These are phyloP conservation scores for Drosophila greeni DNA, from an alignment of 2,888 invertebrate species.

Conservation along the genomic window DNA sequence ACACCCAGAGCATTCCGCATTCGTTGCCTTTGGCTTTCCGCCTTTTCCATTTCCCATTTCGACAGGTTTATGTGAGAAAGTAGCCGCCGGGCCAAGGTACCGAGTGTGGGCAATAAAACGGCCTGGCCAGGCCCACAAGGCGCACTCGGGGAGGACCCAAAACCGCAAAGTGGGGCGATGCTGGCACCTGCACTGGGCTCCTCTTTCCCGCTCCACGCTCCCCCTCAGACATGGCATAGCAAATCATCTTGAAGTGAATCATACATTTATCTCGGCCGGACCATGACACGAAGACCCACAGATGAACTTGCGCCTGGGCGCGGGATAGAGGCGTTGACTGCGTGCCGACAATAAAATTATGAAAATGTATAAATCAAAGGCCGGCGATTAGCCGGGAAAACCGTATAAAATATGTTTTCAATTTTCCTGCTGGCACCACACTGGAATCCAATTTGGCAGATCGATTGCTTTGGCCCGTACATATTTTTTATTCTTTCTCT, in stretches of 20 bases:
- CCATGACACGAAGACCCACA: constrained; percentile 43
- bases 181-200: constrained; percentile 41
- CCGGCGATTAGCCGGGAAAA: constrained; percentile 34
- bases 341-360: constrained; percentile 59
- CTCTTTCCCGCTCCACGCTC: constrained; percentile 2
- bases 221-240: constrained; percentile 39
- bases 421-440: constrained; percentile 46
- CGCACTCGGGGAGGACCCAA: constrained; percentile 24
- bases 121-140: constrained; percentile 20
- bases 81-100: constrained; percentile 22
- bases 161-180: constrained; percentile 45
- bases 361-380: constrained; percentile 67
- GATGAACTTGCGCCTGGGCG: constrained; percentile 40
- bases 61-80: constrained; percentile 52
- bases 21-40: constrained; percentile 9
- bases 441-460: constrained; percentile 59
- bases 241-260: constrained; percentile 64
- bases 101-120: constrained; percentile 43
- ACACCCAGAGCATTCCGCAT: constrained; percentile 19
- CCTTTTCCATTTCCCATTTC: constrained; percentile 14
- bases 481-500: constrained; percentile 41
- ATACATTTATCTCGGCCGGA: constrained; percentile 40
- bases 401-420: constrained; percentile 59
- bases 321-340: constrained; percentile 60
- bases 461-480: constrained; percentile 60